Conservation (phyloP, 2,888 invertebrate species). For the Leptinotarsa tumamoca region DNA sequence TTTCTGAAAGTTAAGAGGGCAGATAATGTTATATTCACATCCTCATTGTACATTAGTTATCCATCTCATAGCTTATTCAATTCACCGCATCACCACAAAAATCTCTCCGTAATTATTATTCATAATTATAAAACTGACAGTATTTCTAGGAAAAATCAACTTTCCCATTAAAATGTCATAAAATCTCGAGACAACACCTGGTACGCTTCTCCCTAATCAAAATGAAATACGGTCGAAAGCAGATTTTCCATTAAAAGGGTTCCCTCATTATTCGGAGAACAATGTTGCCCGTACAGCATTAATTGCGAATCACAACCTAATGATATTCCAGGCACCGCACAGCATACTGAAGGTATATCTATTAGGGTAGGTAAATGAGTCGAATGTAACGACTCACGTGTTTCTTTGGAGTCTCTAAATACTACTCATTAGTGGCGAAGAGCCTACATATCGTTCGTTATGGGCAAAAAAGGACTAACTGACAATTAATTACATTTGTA, state of each 20-base stretch:
- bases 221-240: not conserved
- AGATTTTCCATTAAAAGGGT: constrained; percentile 6
- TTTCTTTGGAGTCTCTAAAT: not conserved
- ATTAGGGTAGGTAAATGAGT: constrained; percentile 5
- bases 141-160: too few species aligned
- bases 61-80: too few species aligned
- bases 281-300: constrained; percentile 16
- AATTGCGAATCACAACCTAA: constrained; percentile 5
- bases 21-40: too few species aligned
- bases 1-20: too few species aligned
- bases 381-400: constrained; percentile 12
- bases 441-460: not conserved
- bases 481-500: too few species aligned
- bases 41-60: too few species aligned
- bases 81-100: too few species aligned
- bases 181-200: not conserved
- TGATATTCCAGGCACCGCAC: not conserved
- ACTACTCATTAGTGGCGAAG: constrained; percentile 8
- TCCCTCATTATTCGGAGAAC: constrained; percentile 2
- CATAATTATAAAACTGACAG: too few species aligned
- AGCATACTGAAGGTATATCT: constrained; percentile 8
- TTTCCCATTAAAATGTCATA: not conserved
- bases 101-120: not conserved
- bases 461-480: not conserved
- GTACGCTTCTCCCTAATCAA: not conserved